Evolutionary conservation across 1,140 invertebrate species (phyloP).

Genomic region (Sarcophaga bullata): DNA sequence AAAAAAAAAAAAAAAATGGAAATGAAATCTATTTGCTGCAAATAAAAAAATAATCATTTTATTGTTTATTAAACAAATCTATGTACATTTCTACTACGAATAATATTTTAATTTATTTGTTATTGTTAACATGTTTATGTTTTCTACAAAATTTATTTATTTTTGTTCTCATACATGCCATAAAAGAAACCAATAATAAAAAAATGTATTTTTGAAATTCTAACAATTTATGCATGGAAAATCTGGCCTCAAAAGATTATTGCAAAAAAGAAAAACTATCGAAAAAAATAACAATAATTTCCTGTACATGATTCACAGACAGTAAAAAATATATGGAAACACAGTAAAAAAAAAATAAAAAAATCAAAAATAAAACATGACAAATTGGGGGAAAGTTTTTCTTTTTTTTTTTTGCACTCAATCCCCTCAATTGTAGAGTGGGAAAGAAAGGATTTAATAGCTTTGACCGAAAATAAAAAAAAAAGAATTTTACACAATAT

Average conservation of each 20-base stretch:
- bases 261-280: background rate
- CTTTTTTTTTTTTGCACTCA: no score
- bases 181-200: background rate
- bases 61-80: slow-evolving; percentile 6
- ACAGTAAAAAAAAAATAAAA: background rate
- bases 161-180: background rate
- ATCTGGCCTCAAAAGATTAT: slow-evolving; percentile 22
- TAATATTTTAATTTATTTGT: background rate
- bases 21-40: background rate
- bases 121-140: slow-evolving; percentile 12
- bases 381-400: background rate
- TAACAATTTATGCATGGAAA: background rate
- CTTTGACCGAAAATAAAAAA: slow-evolving; percentile 13
- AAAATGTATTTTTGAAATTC: background rate
- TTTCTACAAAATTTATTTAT: background rate
- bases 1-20: no score
- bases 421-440: background rate
- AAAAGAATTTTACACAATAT: background rate
- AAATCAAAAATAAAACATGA: slow-evolving; percentile 17
- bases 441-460: slow-evolving; percentile 28
- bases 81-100: background rate
- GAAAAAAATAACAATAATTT: slow-evolving; percentile 8
- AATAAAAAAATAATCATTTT: background rate
- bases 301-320: slow-evolving; percentile 23
- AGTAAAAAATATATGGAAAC: background rate